phyloP scores from a whole-genome alignment of 1,140 invertebrate species.

The Gyrodactylus bullatarudis region DNA sequence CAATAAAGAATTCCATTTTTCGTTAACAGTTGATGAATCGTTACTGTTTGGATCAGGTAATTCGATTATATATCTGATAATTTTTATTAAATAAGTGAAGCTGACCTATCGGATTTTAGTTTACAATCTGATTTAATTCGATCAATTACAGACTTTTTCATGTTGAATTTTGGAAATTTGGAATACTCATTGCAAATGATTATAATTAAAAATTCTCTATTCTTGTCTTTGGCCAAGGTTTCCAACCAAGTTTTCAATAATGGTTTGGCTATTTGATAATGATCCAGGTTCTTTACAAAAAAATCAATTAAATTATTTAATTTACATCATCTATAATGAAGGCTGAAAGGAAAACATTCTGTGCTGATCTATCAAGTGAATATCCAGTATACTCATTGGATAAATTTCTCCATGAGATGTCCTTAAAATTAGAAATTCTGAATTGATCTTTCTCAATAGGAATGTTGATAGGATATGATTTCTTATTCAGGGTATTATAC shows the following conservation, averaged over 20 bases:
- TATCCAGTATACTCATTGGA: neutral
- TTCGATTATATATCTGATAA: neutral
- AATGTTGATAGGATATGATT: neutral
- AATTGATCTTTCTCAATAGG: neutral
- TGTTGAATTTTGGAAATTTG: neutral
- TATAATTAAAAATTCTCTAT: neutral
- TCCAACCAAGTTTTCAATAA: neutral
- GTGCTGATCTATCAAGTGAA: neutral
- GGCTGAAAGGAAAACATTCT: neutral
- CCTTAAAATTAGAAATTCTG: neutral
- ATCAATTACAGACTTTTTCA: neutral
- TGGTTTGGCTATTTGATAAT: neutral
- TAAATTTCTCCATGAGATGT: neutral
- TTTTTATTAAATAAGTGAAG: neutral
- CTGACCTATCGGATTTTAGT: neutral
- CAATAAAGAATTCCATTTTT: neutral
- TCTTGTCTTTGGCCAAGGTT: neutral
- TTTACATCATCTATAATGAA: neutral
- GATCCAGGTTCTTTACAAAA: neutral
- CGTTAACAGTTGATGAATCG: neutral
- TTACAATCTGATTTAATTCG: neutral
- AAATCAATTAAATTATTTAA: neutral
- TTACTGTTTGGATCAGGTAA: neutral
- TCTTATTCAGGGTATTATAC: neutral
- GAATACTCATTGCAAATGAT: neutral